Percentiles rank a stretch among this genome's conserved stretches.
Evolutionary conservation across 1,140 invertebrate genomes (phyloP).

Genomic region (Leguminivora glycinivorella): DNA sequence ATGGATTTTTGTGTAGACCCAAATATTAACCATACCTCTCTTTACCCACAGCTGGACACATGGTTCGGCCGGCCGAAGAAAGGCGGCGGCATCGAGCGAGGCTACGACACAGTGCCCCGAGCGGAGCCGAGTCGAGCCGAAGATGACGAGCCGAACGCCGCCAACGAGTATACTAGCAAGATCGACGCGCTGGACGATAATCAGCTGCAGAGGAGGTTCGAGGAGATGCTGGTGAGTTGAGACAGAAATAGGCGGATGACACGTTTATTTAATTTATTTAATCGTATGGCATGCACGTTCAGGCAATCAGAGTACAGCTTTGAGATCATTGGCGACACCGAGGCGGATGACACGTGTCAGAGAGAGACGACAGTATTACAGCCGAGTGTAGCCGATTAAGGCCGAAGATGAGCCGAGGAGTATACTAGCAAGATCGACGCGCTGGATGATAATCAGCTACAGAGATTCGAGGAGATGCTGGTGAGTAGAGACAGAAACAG

Average conservation of each 20-base stretch:
- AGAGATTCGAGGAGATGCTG: conserved; percentile 91
- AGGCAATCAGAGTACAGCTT: too few relatives aligned
- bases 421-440: conserved; percentile 58
- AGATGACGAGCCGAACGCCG: conserved; percentile 46
- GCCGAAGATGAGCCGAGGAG: conserved; percentile 50
- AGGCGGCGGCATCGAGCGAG: conserved; percentile 58
- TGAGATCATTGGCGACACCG: too few relatives aligned
- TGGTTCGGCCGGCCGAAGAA: conserved; percentile 85
- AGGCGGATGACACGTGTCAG: background rate
- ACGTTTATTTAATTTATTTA: too few relatives aligned
- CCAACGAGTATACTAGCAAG: conserved; percentile 11
- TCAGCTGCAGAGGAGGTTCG: conserved; percentile 87
- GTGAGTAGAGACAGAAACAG: conserved; percentile 58
- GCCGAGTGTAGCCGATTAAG: conserved; percentile 73
- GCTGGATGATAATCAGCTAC: conserved; percentile 86
- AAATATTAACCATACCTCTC: too few relatives aligned
- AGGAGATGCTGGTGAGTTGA: conserved; percentile 86
- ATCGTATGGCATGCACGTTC: too few relatives aligned
- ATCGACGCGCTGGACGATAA: conserved; percentile 84
- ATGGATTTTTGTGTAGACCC: too few relatives aligned
- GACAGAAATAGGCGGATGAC: too few relatives aligned
- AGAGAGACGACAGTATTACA: too few relatives aligned
- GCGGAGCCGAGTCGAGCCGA: conserved; percentile 71
- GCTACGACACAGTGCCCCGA: conserved; percentile 75
- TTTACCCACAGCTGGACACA: conserved; percentile 81